Evolutionary conservation across 37 sponge, comb jelly and placozoan genomes (phyloP).

Genomic region (Petrosia ficiformis): DNA sequence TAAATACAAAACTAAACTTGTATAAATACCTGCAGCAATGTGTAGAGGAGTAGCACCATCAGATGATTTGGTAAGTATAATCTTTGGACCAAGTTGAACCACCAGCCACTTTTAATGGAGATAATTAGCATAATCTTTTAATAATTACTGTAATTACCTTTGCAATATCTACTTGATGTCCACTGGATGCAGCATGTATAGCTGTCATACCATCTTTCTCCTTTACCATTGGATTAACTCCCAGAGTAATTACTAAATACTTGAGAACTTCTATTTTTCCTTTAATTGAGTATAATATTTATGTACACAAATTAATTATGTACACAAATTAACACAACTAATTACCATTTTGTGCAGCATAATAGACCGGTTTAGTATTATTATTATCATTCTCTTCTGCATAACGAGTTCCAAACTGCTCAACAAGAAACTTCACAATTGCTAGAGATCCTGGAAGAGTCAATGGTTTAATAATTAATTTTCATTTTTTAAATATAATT

Average conservation of each 20-base stretch:
- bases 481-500: not conserved
- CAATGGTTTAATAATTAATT: not conserved
- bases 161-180: constrained; percentile 37
- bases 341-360: constrained; percentile 78
- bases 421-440: constrained; percentile 64
- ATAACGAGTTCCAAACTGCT: constrained; percentile 51
- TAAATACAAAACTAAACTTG: no score
- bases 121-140: not conserved
- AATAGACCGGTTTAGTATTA: constrained; percentile 64
- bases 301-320: not conserved
- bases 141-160: constrained; percentile 29
- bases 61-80: constrained; percentile 44
- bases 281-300: not conserved
- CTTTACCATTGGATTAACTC: constrained; percentile 52
- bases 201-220: constrained; percentile 65
- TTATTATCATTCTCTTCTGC: constrained; percentile 48
- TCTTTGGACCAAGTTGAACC: constrained; percentile 48
- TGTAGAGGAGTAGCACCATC: constrained; percentile 91
- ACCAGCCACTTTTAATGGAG: constrained; percentile 58
- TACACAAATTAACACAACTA: not conserved
- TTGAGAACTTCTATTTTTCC: constrained; percentile 51
- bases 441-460: constrained; percentile 52
- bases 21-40: constrained; percentile 74
- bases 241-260: constrained; percentile 65
- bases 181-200: constrained; percentile 78